Evolutionary conservation across 2,113 vertebrate species (phyloP).

Genomic region (Pagrus major): DNA sequence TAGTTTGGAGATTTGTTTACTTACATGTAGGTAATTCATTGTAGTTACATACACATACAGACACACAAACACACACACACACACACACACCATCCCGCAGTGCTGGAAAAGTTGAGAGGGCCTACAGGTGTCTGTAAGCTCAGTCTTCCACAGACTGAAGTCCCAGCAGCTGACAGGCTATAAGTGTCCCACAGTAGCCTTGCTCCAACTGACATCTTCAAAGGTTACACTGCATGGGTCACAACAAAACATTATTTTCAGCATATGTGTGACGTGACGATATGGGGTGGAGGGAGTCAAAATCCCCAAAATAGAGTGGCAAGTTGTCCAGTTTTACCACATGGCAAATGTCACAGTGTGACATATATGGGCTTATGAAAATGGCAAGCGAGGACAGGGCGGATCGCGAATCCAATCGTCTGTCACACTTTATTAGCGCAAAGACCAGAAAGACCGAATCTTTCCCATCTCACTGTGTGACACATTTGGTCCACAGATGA

Average conservation of each 20-base stretch:
- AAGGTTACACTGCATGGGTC: conserved; percentile 67
- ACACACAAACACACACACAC: conserved; percentile 4
- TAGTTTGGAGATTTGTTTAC: background rate
- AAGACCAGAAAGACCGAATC: conserved; percentile 42
- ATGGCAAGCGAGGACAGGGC: conserved; percentile 57
- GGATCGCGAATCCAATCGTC: conserved; percentile 55
- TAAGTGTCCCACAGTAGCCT: conserved; percentile 68
- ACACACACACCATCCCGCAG: conserved; percentile 26
- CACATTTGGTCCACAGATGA: conserved; percentile 81
- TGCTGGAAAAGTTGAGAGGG: conserved; percentile 54
- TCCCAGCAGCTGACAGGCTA: conserved; percentile 64
- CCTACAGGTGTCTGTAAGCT: conserved; percentile 57
- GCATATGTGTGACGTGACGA: conserved; percentile 53
- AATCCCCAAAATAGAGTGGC: conserved; percentile 53
- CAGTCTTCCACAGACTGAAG: conserved; percentile 33
- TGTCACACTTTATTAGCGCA: conserved; percentile 66
- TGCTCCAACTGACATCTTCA: conserved; percentile 63
- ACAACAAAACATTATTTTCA: conserved; percentile 71
- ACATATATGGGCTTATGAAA: conserved; percentile 72
- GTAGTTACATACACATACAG: conserved; percentile 26
- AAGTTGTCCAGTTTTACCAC: conserved; percentile 71
- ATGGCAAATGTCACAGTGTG: conserved; percentile 71
- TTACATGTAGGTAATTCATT: background rate
- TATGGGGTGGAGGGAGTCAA: background rate
- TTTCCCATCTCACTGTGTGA: conserved; percentile 51